Base-by-base conservation (phyloP, 2,888 invertebrate genomes). In the Abrostola tripartita region DNA sequence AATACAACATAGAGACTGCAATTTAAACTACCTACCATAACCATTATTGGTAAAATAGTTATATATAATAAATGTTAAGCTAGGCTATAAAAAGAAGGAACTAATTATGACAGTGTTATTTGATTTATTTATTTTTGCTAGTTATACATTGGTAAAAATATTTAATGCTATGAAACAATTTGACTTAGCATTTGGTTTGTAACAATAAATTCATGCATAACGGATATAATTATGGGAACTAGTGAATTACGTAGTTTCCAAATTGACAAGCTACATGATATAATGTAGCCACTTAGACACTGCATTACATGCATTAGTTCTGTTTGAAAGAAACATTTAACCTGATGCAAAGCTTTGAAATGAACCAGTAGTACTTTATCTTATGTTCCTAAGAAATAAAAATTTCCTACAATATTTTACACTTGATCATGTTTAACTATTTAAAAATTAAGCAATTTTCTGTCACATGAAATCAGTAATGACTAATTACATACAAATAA, bases 121-220 rank as follows among this genome's bases (percentile, higher is more conserved):
- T 92, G 93, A 94, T 94, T 94, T 94, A 94, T 93, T 93, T 92
- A 93, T 92, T 92, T 90, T 92, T 92, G 93, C 92, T 93, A 92
- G 89, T 92, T 91, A 92, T 90, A 94, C 93, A 94, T 92, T 92
- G 93, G 93, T 94, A 94, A 93, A 93, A 94, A 92, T 89, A 93
- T 92, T 83, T 90, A 91, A 93, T 92, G 92, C 89, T 93, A 93
- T 92, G 91, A 93, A 94, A 93, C 88, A 94, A 90, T 89, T 90
- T 93, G 92, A 93, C 92, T 85, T 91, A 93, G 92, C 93, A 90
- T 93, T 93, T 91, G 91, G 91, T 91, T 92, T 81, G 84, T 88
- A 88, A 90, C 84, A 88, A 88, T 87, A 87, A 89, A 90, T 88
- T 90, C 85, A 90, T 84, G 84, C 88, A 82, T 83, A 85, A 81